Evolutionary conservation across 2,797 vertebrate species (phyloP).

Genomic region (Dendrocincla tyrannina): DNA sequence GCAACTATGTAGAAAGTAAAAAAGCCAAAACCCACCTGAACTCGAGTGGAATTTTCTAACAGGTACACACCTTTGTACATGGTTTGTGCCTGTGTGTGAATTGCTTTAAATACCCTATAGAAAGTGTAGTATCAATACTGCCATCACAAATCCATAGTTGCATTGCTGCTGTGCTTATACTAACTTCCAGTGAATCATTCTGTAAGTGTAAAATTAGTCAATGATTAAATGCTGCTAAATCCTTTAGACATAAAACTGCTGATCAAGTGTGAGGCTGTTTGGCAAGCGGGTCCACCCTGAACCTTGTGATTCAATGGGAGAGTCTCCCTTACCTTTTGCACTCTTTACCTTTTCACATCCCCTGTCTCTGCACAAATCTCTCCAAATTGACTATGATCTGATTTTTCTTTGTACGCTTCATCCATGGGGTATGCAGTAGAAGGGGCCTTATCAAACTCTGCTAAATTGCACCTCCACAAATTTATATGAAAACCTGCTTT

Average conservation of each 20-base stretch:
- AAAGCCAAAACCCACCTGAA: not conserved
- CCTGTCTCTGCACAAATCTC: not conserved
- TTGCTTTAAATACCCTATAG: not conserved
- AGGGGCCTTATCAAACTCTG: not conserved
- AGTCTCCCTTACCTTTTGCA: not conserved
- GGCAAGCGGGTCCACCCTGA: rapidly evolving
- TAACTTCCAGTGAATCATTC: not conserved
- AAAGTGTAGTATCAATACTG: not conserved
- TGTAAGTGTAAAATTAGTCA: not conserved
- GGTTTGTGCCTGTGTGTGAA: not conserved
- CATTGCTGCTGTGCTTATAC: not conserved
- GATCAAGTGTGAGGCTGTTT: not conserved
- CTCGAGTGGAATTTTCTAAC: not conserved
- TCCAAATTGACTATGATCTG: not conserved
- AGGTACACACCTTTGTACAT: not conserved
- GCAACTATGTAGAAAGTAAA: not conserved
- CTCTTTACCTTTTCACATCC: not conserved
- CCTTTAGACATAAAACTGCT: not conserved
- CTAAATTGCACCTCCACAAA: not conserved
- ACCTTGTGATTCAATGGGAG: rapidly evolving
- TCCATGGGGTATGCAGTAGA: not conserved
- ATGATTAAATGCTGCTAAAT: not conserved
- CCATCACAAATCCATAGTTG: not conserved
- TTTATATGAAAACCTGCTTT: not conserved
- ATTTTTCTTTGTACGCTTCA: not conserved